Conservation (phyloP, 2,113 vertebrate genomes). For the Apodemus sylvaticus region DNA sequence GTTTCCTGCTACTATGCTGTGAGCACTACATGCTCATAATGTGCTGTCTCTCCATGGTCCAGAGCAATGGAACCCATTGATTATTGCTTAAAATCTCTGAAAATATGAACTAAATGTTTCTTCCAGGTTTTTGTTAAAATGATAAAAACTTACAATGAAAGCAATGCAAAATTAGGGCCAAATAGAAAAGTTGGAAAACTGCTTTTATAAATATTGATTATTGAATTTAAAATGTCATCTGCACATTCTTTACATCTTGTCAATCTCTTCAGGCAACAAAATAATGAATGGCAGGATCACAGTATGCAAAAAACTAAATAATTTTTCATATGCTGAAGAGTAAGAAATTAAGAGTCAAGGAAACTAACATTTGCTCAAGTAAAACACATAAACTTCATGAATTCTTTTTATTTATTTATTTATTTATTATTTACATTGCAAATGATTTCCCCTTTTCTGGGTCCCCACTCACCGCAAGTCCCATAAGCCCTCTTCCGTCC, state of each 20-base stretch:
- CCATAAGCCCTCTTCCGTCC: no score
- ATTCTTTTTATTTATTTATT: no score
- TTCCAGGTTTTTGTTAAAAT: background rate
- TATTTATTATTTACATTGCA: no score
- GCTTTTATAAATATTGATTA: background rate
- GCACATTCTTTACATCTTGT: background rate
- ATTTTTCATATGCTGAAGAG: background rate
- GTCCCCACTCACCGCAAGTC: no score
- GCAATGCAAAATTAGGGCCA: background rate
- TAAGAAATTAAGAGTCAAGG: constrained; percentile 28
- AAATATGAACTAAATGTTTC: background rate
- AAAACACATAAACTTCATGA: constrained; percentile 7
- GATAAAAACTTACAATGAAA: background rate
- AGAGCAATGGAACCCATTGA: background rate
- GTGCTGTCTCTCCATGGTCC: background rate
- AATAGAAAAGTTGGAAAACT: background rate
- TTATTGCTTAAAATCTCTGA: background rate
- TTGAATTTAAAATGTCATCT: constrained; percentile 27
- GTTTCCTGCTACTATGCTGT: background rate
- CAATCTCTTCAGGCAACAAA: constrained; percentile 21
- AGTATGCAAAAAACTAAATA: background rate
- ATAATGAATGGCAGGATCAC: constrained; percentile 1
- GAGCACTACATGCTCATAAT: background rate
- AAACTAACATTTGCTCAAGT: constrained; percentile 14
- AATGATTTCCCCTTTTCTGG: no score